These are phyloP conservation scores for Sparidentex hasta DNA, from an alignment of 2,797 vertebrate species.

Conservation along the genomic window DNA sequence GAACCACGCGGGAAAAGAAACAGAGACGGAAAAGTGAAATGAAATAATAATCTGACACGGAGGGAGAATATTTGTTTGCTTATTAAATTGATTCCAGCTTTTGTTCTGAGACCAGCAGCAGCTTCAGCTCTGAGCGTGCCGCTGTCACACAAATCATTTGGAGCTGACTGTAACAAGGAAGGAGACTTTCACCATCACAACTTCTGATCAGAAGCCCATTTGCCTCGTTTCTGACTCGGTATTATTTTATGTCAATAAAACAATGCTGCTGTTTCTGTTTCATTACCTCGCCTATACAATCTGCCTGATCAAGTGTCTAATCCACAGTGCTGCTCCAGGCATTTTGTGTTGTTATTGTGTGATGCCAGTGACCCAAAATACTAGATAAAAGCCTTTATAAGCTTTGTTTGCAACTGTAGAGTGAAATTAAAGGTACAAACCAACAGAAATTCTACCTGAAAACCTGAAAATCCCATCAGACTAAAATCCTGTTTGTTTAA, in stretches of 20 bases:
- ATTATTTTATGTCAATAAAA: conserved; percentile 26
- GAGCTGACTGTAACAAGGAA: conserved; percentile 14
- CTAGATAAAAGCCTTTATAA: neutral
- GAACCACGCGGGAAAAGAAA: conserved; percentile 44
- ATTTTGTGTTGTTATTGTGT: conserved; percentile 8
- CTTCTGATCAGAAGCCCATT: conserved; percentile 16
- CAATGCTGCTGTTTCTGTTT: conserved; percentile 27
- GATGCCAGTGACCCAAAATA: neutral
- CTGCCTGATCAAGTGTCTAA: neutral
- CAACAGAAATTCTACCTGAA: neutral
- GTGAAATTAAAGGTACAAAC: neutral
- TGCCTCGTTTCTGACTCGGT: neutral
- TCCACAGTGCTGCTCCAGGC: neutral
- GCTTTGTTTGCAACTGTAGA: neutral
- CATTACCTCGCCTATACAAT: conserved; percentile 8
- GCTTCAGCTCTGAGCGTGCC: conserved; percentile 20
- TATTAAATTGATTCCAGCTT: conserved; percentile 51
- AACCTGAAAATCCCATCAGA: no score
- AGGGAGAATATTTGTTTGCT: conserved; percentile 39
- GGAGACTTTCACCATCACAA: neutral
- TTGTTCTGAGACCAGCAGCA: conserved; percentile 39
- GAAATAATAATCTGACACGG: conserved; percentile 23
- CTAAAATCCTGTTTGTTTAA: no score
- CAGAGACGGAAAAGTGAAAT: conserved; percentile 42
- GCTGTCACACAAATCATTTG: conserved; percentile 41